These are phyloP conservation scores for Ceratitis capitata DNA, from an alignment of 1,140 invertebrate species.

Conservation along the genomic window DNA sequence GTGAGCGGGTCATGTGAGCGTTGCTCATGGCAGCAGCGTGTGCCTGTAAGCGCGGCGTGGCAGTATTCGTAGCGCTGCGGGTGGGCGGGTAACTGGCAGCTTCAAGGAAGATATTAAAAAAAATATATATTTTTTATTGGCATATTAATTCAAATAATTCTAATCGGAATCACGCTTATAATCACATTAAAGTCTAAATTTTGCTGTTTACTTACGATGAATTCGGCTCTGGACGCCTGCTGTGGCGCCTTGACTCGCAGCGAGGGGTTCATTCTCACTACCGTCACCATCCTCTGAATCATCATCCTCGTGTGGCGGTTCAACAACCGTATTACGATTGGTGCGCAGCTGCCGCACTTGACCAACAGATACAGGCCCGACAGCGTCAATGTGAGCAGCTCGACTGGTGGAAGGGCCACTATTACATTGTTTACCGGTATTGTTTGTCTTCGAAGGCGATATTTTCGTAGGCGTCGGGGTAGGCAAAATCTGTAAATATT, in stretches of 20 bases:
- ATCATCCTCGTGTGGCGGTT: conserved; percentile 45
- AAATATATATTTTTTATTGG: too few species aligned
- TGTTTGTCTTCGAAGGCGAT: conserved; percentile 3
- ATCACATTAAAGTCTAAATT: neutral
- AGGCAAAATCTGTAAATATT: conserved; percentile 55
- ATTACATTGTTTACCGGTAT: conserved; percentile 15
- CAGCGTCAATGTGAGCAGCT: conserved; percentile 46
- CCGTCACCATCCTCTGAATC: conserved; percentile 56
- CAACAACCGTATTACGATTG: conserved; percentile 58
- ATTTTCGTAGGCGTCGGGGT: conserved; percentile 63
- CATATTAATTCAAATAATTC: neutral
- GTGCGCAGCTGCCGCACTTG: conserved; percentile 55
- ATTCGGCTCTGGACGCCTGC: neutral
- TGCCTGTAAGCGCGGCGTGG: neutral
- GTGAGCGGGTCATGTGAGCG: conserved; percentile 60
- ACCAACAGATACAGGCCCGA: neutral
- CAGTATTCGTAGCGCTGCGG: conserved; percentile 47
- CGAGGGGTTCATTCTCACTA: conserved; percentile 61
- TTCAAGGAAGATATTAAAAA: neutral
- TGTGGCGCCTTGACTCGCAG: conserved; percentile 50
- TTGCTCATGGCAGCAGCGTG: conserved; percentile 45
- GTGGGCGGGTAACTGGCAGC: conserved; percentile 53
- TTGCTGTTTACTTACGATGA: neutral
- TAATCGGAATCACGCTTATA: neutral
- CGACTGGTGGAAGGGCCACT: conserved; percentile 59